These are phyloP conservation scores for Phenganax stokvisi DNA, from an alignment of 92 coral and sea anemone species.

Conservation along the genomic window DNA sequence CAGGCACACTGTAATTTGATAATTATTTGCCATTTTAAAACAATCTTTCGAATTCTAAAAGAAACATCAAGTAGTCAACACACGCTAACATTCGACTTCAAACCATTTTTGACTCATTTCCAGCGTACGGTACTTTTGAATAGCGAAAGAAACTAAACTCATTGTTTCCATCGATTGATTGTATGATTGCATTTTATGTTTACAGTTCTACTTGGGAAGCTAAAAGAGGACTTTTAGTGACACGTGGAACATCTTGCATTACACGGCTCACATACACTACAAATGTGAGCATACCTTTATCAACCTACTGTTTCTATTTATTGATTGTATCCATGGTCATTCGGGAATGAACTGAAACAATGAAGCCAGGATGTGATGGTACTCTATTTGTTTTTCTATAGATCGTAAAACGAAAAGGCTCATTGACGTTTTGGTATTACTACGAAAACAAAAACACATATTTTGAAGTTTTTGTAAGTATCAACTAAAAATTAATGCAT, in stretches of 20 bases:
- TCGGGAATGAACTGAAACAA: background rate
- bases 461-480: conserved; percentile 88
- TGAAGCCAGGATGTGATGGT: background rate
- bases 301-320: background rate
- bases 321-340: background rate
- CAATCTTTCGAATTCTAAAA: too few species aligned
- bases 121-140: too few species aligned
- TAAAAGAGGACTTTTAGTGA: background rate
- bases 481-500: background rate
- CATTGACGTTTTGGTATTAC: conserved; percentile 72
- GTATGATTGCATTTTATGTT: background rate
- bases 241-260: conserved; percentile 25
- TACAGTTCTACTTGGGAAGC: conserved; percentile 37
- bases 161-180: too few species aligned
- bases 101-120: too few species aligned
- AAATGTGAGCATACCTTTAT: conserved; percentile 1
- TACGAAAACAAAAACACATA: conserved; percentile 50
- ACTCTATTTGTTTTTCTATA: background rate
- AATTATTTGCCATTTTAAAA: too few species aligned
- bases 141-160: too few species aligned
- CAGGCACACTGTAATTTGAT: too few species aligned
- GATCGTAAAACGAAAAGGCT: conserved; percentile 69
- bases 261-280: conserved; percentile 23
- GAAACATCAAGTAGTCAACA: too few species aligned
- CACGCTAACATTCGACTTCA: too few species aligned